Evolutionary conservation across 2,113 vertebrate genomes (phyloP).

Genomic region (Antennarius striatus): DNA sequence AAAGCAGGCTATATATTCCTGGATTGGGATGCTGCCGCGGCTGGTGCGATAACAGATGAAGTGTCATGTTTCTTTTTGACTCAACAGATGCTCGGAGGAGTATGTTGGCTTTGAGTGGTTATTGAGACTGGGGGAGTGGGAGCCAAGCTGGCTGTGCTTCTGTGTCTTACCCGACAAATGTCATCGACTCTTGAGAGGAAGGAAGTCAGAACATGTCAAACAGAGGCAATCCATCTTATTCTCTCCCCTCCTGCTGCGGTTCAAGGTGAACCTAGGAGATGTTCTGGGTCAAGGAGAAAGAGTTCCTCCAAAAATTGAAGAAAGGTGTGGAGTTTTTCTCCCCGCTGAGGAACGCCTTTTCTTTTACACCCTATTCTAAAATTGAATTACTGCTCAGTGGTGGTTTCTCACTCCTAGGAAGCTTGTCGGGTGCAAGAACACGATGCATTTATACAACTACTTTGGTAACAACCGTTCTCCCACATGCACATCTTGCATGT

Average conservation of each 20-base stretch:
- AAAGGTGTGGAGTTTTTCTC: slow-evolving; percentile 6
- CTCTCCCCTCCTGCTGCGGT: slow-evolving; percentile 7
- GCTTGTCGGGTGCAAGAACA: slow-evolving; percentile 10
- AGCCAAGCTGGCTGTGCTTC: slow-evolving; percentile 33
- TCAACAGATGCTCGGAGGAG: slow-evolving; percentile 66
- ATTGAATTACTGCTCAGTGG: slow-evolving; percentile 34
- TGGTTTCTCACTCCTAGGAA: slow-evolving; percentile 6
- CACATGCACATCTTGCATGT: slow-evolving; percentile 1
- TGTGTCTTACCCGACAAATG: slow-evolving; percentile 27
- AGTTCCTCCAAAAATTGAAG: slow-evolving; percentile 9
- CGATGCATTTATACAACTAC: not conserved
- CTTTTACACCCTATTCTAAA: slow-evolving; percentile 7
- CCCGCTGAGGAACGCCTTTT: slow-evolving; percentile 5
- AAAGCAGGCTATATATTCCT: slow-evolving; percentile 32
- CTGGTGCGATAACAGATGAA: slow-evolving; percentile 50
- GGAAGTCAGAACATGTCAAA: slow-evolving; percentile 47
- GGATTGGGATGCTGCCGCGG: slow-evolving; percentile 27
- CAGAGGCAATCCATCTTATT: slow-evolving; percentile 39
- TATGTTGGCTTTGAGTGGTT: slow-evolving; percentile 44
- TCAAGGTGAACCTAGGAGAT: slow-evolving; percentile 34
- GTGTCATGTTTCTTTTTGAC: slow-evolving; percentile 50
- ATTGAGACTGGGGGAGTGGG: slow-evolving; percentile 41
- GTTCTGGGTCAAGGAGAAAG: slow-evolving; percentile 51
- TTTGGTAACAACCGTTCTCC: slow-evolving; percentile 1
- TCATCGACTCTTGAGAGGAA: slow-evolving; percentile 34